Conservation (phyloP, 2,888 invertebrate species). For the Lasioglossum oenotherae region DNA sequence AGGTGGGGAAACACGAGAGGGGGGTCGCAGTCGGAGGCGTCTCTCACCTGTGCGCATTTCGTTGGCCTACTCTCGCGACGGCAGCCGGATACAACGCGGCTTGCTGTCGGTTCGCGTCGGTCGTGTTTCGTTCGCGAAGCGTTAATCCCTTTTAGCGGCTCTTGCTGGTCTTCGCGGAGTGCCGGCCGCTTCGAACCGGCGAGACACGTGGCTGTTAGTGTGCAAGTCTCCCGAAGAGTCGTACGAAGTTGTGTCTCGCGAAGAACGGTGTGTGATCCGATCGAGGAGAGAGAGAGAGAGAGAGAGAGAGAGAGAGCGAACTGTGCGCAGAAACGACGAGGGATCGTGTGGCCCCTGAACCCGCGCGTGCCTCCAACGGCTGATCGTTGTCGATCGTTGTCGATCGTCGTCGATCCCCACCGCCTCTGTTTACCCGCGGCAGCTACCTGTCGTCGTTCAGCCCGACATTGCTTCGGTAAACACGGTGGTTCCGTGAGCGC, state of each 20-base stretch:
- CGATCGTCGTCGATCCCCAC: neutral
- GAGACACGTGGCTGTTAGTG: neutral
- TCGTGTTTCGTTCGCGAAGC: constrained; percentile 12
- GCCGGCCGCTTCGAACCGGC: neutral
- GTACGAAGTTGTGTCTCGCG: too few relatives aligned
- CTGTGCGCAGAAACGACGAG: neutral
- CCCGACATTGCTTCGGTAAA: neutral
- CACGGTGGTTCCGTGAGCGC: neutral
- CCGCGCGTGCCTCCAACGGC: neutral
- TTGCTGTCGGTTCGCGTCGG: constrained; percentile 32
- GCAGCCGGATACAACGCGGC: constrained; percentile 68
- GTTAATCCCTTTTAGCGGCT: neutral
- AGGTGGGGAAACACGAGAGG: constrained; percentile 35
- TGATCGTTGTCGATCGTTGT: neutral
- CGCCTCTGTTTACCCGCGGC: neutral
- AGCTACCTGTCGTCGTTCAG: neutral
- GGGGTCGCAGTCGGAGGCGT: constrained; percentile 56
- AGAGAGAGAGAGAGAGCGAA: neutral
- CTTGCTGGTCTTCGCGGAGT: neutral
- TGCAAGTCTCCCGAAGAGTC: too few relatives aligned
- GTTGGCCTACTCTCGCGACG: constrained; percentile 76
- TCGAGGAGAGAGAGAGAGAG: neutral
- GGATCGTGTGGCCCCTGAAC: neutral
- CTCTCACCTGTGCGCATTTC: constrained; percentile 79
- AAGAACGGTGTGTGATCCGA: too few relatives aligned